Percentiles rank a stretch among this genome's conserved stretches.
These are phyloP conservation scores for Crotalus viridis DNA, from an alignment of 2,113 vertebrate genomes.

Conservation along the genomic window DNA sequence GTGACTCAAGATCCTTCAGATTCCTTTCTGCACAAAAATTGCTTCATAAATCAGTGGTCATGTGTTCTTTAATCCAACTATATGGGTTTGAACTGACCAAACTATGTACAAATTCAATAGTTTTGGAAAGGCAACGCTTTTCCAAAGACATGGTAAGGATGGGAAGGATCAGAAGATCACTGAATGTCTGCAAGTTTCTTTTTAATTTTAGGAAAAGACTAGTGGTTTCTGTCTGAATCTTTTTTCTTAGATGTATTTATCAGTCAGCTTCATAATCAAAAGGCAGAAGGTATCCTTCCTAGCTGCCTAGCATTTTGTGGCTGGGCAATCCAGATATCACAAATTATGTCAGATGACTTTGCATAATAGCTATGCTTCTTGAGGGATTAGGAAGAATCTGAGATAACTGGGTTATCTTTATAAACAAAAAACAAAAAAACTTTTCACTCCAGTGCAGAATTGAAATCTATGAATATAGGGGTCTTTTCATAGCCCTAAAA, in stretches of 20 bases:
- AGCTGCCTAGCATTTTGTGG: no score
- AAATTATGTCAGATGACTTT: background rate
- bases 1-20: background rate
- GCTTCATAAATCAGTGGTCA: background rate
- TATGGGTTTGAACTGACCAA: background rate
- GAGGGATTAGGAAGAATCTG: background rate
- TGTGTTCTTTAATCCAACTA: background rate
- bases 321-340: background rate
- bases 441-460: background rate
- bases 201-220: background rate
- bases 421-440: background rate
- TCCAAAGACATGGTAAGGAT: background rate
- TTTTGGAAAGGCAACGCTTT: background rate
- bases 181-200: background rate
- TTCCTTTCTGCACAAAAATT: background rate
- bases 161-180: background rate
- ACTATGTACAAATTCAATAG: background rate
- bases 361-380: no score
- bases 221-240: background rate
- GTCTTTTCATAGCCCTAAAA: background rate
- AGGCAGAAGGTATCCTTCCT: no score
- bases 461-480: background rate
- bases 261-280: background rate
- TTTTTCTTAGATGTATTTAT: background rate
- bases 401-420: background rate